Percentiles rank a stretch among this genome's conserved stretches.
Conservation (phyloP, 1,140 invertebrate species). For the Atopsyche davidsoni region DNA sequence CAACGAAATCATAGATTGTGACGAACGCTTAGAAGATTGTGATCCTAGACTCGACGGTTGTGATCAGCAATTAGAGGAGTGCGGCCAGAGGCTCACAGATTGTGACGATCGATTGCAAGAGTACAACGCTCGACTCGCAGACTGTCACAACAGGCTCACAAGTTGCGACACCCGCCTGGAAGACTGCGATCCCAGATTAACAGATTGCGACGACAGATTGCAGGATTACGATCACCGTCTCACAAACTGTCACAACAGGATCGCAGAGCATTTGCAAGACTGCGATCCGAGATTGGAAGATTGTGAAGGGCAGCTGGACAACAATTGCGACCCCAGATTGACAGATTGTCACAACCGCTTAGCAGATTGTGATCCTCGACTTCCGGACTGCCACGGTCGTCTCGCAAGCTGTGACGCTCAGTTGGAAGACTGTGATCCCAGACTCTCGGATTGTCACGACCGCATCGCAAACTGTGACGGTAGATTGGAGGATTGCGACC, state of each 20-base stretch:
- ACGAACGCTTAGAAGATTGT: constrained; percentile 3
- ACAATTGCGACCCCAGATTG: neutral
- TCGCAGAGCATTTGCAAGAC: too few species aligned
- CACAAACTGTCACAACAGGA: neutral
- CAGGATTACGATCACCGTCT: constrained; percentile 1
- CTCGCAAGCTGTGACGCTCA: constrained; percentile 5
- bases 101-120: constrained; percentile 3
- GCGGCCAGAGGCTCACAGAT: neutral
- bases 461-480: constrained; percentile 3
- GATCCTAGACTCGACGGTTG: neutral
- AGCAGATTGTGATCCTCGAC: neutral
- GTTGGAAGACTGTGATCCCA: constrained; percentile 9
- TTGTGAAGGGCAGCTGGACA: too few species aligned
- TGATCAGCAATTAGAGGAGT: neutral
- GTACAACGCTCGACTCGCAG: neutral
- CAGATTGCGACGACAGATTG: constrained; percentile 8
- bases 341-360: neutral
- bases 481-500: constrained; percentile 12
- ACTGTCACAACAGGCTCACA: neutral
- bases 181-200: neutral
- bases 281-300: neutral
- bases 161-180: neutral
- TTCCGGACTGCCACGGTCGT: neutral
- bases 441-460: neutral
- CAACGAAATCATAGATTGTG: constrained; percentile 1